phyloP scores from a whole-genome alignment of 2,797 vertebrate species.

The Aulostomus chinensis region DNA sequence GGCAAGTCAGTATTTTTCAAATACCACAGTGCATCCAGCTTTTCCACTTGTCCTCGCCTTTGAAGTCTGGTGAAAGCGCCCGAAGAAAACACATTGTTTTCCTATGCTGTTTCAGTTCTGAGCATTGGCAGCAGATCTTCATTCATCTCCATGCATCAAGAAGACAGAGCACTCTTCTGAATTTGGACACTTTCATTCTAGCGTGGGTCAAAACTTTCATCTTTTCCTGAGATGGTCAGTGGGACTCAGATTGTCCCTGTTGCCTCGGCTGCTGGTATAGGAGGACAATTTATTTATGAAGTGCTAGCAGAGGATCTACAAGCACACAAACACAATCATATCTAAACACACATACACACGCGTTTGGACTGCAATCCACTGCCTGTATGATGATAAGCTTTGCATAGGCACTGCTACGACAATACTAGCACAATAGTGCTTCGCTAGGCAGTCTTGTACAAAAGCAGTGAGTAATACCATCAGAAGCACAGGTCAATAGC shows the following conservation, averaged over 20 bases:
- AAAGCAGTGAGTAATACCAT: constrained; percentile 45
- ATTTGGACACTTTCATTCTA: constrained; percentile 35
- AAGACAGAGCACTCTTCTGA: constrained; percentile 36
- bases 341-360: neutral
- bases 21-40: constrained; percentile 42
- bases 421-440: constrained; percentile 31
- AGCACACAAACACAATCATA: constrained; percentile 10
- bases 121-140: constrained; percentile 41
- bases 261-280: constrained; percentile 30
- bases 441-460: constrained; percentile 36
- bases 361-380: constrained; percentile 6
- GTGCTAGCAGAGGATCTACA: constrained; percentile 17
- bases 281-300: constrained; percentile 48
- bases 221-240: constrained; percentile 39
- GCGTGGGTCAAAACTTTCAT: constrained; percentile 52
- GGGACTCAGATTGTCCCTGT: constrained; percentile 35
- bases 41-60: constrained; percentile 58
- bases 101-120: constrained; percentile 58
- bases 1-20: constrained; percentile 38
- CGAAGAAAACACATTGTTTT: constrained; percentile 57
- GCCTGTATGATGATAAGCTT: constrained; percentile 16
- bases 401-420: constrained; percentile 20
- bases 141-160: constrained; percentile 51
- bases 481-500: constrained; percentile 56
- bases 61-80: constrained; percentile 52